Evolutionary conservation across 2,888 invertebrate species (phyloP).

Genomic region (Diplolepis rosae): DNA sequence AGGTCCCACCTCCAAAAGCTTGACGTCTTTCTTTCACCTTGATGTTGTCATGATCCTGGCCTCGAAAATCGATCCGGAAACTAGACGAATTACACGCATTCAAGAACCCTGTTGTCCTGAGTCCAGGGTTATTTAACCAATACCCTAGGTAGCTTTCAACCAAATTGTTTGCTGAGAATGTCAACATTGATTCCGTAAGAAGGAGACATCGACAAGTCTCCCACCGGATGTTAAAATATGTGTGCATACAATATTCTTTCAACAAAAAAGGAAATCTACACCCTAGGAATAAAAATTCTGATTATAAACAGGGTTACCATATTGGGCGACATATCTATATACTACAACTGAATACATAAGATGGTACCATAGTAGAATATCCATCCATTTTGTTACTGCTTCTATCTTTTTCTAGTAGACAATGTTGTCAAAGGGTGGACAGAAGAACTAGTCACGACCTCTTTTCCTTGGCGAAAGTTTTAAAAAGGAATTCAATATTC

Average conservation of each 20-base stretch:
- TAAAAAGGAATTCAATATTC: too few relatives aligned
- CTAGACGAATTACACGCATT: background rate
- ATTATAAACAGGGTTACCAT: too few relatives aligned
- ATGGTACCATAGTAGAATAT: too few relatives aligned
- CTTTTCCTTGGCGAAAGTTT: too few relatives aligned
- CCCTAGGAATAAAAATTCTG: too few relatives aligned
- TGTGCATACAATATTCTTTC: background rate
- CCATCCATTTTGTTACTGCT: too few relatives aligned
- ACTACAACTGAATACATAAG: background rate
- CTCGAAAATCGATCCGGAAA: conserved; percentile 13
- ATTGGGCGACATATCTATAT: too few relatives aligned
- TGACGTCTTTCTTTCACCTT: conserved; percentile 28
- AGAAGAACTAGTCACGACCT: too few relatives aligned
- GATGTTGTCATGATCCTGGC: background rate
- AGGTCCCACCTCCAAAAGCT: background rate
- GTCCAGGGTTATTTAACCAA: conserved; percentile 1
- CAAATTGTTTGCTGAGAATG: conserved; percentile 23
- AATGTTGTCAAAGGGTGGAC: too few relatives aligned
- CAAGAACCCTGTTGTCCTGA: background rate
- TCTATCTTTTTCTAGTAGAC: too few relatives aligned
- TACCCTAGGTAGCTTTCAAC: conserved; percentile 1
- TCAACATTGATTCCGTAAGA: background rate
- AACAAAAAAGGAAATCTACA: too few relatives aligned
- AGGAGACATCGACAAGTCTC: conserved; percentile 3
- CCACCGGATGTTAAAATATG: background rate